phyloP scores from a whole-genome alignment of 1,140 invertebrate genomes.

The Bombus waltoni region DNA sequence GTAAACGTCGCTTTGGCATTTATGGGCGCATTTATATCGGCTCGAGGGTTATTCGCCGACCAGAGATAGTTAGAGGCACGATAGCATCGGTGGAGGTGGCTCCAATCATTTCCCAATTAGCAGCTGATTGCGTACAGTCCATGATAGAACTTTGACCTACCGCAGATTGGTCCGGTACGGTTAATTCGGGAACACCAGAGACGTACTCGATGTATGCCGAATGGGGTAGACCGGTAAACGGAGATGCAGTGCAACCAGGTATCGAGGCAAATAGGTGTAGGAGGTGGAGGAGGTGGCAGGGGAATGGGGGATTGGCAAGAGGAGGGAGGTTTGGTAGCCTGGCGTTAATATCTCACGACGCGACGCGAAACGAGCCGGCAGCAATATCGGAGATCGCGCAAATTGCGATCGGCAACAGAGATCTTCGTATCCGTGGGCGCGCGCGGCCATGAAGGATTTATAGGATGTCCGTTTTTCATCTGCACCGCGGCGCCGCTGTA shows the following conservation, averaged over 20 bases:
- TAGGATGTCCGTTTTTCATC: slow-evolving; percentile 53
- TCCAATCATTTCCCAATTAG: slow-evolving; percentile 81
- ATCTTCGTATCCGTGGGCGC: slow-evolving; percentile 56
- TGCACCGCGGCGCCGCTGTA: slow-evolving; percentile 14
- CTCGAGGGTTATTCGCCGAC: slow-evolving; percentile 37
- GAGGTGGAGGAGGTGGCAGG: background rate
- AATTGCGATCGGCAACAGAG: slow-evolving; percentile 67
- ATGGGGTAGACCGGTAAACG: slow-evolving; percentile 22
- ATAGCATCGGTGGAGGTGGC: slow-evolving; percentile 70
- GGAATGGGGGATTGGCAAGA: slow-evolving; percentile 2
- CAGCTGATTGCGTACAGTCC: slow-evolving; percentile 77
- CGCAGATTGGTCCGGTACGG: slow-evolving; percentile 47
- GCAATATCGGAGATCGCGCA: slow-evolving; percentile 68
- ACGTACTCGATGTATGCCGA: slow-evolving; percentile 25
- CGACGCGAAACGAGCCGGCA: slow-evolving; percentile 60
- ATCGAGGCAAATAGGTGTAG: slow-evolving; percentile 4
- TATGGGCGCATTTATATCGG: slow-evolving; percentile 67
- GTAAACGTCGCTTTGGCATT: slow-evolving; percentile 64
- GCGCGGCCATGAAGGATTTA: slow-evolving; percentile 47
- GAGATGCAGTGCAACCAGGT: slow-evolving; percentile 16
- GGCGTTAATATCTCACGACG: slow-evolving; percentile 65
- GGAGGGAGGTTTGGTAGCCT: slow-evolving; percentile 28
- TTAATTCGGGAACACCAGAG: slow-evolving; percentile 49
- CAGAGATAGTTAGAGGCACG: slow-evolving; percentile 65
- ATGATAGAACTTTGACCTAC: slow-evolving; percentile 65